A percentile compares a stretch with the other conserved stretches of the same genome.
Evolutionary conservation across 2,888 invertebrate species (phyloP).

Genomic region (Blastobasis lacticolella): DNA sequence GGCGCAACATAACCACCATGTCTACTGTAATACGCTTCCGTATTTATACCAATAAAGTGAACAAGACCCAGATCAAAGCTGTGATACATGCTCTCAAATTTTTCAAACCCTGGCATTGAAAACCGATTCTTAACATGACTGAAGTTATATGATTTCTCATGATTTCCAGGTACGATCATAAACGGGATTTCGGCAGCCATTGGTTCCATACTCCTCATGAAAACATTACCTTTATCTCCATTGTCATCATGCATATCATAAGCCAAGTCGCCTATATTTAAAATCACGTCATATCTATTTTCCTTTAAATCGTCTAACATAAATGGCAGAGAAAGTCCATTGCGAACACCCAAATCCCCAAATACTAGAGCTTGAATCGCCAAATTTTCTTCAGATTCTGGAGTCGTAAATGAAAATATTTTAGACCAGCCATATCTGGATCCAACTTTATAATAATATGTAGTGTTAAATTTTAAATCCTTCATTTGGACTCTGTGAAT

Average conservation of each 20-base stretch:
- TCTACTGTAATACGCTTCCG: neutral
- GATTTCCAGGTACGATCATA: neutral
- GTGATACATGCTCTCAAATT: neutral
- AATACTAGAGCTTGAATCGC: neutral
- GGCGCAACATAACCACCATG: neutral
- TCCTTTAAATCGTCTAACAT: neutral
- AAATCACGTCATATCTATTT: neutral
- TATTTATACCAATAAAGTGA: neutral
- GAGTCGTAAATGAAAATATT: neutral
- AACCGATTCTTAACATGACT: neutral
- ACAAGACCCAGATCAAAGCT: neutral
- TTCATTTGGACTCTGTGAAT: neutral
- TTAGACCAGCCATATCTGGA: neutral
- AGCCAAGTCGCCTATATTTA: neutral
- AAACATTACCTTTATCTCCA: neutral
- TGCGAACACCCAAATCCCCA: neutral
- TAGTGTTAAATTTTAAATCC: neutral
- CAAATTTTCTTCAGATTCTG: neutral
- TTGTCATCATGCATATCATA: neutral
- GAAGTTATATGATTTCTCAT: neutral
- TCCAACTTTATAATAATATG: neutral
- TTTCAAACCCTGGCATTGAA: neutral
- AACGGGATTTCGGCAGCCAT: neutral
- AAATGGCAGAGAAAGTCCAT: neutral
- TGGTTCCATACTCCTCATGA: neutral